A percentile compares a stretch with the other conserved stretches of the same genome.
These are phyloP conservation scores for Sinopyrophorus schimmeli DNA, from an alignment of 2,888 invertebrate species.

Conservation along the genomic window DNA sequence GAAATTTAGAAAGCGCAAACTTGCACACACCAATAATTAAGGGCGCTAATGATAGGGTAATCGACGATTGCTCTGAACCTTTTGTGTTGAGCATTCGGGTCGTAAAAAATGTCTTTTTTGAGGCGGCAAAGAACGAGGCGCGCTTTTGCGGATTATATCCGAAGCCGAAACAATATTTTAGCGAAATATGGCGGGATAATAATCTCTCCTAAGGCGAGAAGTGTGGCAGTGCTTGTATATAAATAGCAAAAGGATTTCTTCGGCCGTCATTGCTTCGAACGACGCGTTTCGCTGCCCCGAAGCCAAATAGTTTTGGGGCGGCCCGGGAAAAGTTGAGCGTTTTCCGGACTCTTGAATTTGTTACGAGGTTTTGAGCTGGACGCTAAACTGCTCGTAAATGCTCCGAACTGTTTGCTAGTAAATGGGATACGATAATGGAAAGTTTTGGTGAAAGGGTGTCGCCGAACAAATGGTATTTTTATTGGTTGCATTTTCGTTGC, in stretches of 20 bases:
- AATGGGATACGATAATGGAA: slow-evolving; percentile 19
- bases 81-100: neutral
- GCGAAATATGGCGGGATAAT: too few species aligned
- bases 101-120: too few species aligned
- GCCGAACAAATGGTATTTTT: neutral
- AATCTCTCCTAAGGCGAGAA: slow-evolving; percentile 2
- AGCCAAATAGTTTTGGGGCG: slow-evolving; percentile 10
- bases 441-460: neutral
- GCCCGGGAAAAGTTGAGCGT: slow-evolving; percentile 5
- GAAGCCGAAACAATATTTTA: too few species aligned
- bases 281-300: slow-evolving; percentile 1
- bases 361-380: slow-evolving; percentile 16
- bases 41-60: slow-evolving; percentile 8
- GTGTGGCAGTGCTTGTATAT: neutral
- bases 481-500: too few species aligned
- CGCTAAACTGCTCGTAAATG: slow-evolving; percentile 19
- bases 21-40: slow-evolving; percentile 3
- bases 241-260: slow-evolving; percentile 5
- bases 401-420: slow-evolving; percentile 3
- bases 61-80: slow-evolving; percentile 3
- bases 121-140: too few species aligned
- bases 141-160: too few species aligned
- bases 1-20: too few species aligned
- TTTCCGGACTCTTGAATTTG: slow-evolving; percentile 14
- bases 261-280: slow-evolving; percentile 4